These are phyloP conservation scores for Rhopilema esculentum DNA, from an alignment of 30 jellyfish, hydroid and myxozoan genomes.

Conservation along the genomic window DNA sequence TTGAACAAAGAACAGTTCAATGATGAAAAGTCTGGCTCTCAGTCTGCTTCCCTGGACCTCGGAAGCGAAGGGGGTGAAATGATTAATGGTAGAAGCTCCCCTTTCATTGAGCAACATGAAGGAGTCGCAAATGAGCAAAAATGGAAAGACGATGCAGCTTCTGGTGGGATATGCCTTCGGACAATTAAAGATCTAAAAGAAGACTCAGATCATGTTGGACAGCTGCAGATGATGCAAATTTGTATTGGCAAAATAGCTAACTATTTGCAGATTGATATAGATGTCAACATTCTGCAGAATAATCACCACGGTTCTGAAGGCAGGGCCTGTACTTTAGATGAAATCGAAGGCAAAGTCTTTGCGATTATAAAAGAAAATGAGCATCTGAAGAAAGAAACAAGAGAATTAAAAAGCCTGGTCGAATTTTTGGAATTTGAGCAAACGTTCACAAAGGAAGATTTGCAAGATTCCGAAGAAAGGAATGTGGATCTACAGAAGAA, in stretches of 20 bases:
- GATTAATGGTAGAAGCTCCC: background rate
- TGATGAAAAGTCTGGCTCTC: too few relatives aligned
- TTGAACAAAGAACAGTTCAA: background rate
- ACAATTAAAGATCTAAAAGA: too few relatives aligned
- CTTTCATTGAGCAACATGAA: background rate
- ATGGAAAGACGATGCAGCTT: background rate
- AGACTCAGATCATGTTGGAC: background rate
- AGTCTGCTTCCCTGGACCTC: background rate
- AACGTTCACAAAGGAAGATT: conserved; percentile 5
- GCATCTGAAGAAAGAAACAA: background rate
- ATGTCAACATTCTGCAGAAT: background rate
- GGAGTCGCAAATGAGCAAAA: background rate
- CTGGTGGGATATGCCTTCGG: background rate
- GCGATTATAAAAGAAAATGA: background rate
- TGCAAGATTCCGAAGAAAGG: background rate
- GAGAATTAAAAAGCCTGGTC: conserved; percentile 13
- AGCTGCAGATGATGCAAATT: background rate
- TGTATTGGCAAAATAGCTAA: background rate
- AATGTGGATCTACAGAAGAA: background rate
- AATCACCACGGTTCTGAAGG: background rate
- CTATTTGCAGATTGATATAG: background rate
- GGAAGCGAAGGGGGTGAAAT: background rate
- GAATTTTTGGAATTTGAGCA: conserved; percentile 14
- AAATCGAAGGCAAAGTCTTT: background rate
- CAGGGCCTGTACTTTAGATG: background rate